Evolutionary conservation across 2,797 vertebrate genomes (phyloP).

Genomic region (Trematomus bernacchii): DNA sequence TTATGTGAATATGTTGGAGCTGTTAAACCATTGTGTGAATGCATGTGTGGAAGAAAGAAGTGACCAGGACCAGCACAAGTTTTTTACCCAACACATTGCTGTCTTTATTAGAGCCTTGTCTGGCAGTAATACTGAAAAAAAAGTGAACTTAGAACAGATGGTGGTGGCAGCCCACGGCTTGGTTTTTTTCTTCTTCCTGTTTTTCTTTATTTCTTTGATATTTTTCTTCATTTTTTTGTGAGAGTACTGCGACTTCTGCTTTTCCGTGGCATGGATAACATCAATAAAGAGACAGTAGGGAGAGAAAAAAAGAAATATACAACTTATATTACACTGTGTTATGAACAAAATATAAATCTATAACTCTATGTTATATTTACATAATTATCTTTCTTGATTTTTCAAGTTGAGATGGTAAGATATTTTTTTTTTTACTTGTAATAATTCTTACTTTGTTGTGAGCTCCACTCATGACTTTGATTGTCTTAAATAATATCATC

Average conservation of each 20-base stretch:
- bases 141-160: slow-evolving; percentile 95
- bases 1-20: slow-evolving; percentile 48
- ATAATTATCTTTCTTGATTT: slow-evolving; percentile 99
- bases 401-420: slow-evolving; percentile 99
- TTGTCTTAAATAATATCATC: slow-evolving; percentile 93
- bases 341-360: slow-evolving; percentile 99
- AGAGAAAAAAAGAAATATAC: slow-evolving; percentile 97
- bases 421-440: slow-evolving; percentile 81
- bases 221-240: slow-evolving; percentile 89
- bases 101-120: slow-evolving; percentile 99
- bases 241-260: slow-evolving; percentile 93
- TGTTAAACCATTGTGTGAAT: slow-evolving; percentile 42
- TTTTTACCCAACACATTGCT: slow-evolving; percentile 96
- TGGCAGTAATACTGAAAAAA: slow-evolving; percentile 99
- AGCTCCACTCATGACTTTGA: slow-evolving; percentile 98
- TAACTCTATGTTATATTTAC: slow-evolving; percentile 99
- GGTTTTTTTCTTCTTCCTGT: slow-evolving; percentile 78
- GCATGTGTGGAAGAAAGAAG: slow-evolving; percentile 70
- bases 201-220: slow-evolving; percentile 85
- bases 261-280: slow-evolving; percentile 99
- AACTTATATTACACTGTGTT: slow-evolving; percentile 99
- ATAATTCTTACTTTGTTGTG: slow-evolving; percentile 93
- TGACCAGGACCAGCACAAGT: slow-evolving; percentile 79
- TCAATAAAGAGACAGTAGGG: slow-evolving; percentile 96
- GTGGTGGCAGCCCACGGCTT: slow-evolving; percentile 93